A percentile compares a stretch with the other conserved stretches of the same genome.
These are phyloP conservation scores for Venturia canescens DNA, from an alignment of 1,140 invertebrate species.

Conservation along the genomic window DNA sequence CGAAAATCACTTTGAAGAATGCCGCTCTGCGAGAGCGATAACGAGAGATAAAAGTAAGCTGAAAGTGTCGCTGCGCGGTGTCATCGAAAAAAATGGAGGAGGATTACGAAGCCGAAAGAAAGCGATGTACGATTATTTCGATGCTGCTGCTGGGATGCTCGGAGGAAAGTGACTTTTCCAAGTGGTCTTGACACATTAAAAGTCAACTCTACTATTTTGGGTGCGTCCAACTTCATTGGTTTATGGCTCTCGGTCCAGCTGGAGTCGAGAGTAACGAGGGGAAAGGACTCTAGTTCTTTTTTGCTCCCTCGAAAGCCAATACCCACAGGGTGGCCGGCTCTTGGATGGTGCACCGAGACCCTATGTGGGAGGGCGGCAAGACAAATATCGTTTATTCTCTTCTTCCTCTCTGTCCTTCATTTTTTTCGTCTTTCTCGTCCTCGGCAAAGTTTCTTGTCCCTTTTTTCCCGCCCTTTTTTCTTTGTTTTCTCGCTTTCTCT, in stretches of 20 bases:
- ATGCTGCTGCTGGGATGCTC: background rate
- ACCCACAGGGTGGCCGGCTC: constrained; percentile 1
- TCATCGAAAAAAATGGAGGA: constrained; percentile 8
- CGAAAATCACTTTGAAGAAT: constrained; percentile 28
- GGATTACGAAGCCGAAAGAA: background rate
- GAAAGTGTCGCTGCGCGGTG: background rate
- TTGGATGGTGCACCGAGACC: background rate
- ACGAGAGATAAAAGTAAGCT: constrained; percentile 31
- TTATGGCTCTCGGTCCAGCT: background rate
- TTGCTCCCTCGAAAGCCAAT: background rate
- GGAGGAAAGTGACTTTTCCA: background rate
- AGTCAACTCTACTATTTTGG: background rate
- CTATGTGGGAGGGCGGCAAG: constrained; percentile 9
- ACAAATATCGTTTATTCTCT: constrained; percentile 2
- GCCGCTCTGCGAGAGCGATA: constrained; percentile 11
- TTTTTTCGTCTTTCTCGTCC: background rate
- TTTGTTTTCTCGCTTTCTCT: background rate
- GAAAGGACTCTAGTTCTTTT: background rate
- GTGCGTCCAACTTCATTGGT: background rate
- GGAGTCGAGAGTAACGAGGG: background rate
- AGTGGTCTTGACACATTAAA: background rate
- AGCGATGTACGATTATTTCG: background rate
- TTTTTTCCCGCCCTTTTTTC: background rate
- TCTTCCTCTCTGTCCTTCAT: constrained; percentile 1
- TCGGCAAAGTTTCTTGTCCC: background rate